A percentile compares a stretch with the other conserved stretches of the same genome.
phyloP scores from a whole-genome alignment of 2,113 vertebrate species.

The Leucopsar rothschildi region DNA sequence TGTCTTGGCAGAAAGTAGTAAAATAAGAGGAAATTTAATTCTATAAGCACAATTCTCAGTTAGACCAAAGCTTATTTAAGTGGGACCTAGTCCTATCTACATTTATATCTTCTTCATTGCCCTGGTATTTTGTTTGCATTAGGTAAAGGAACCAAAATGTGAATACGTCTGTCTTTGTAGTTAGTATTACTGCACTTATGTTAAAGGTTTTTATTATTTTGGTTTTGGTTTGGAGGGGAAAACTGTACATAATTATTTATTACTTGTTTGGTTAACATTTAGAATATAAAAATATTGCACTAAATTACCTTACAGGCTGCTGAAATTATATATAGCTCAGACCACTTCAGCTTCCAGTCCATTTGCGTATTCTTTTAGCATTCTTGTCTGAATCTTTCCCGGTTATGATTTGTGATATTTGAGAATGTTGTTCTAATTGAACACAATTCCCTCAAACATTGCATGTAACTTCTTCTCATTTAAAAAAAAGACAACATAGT shows the following conservation, averaged over 20 bases:
- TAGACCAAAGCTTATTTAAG: neutral
- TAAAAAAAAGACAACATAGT: neutral
- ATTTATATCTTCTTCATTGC: neutral
- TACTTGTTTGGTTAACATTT: neutral
- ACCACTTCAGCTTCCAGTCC: neutral
- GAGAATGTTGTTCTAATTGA: neutral
- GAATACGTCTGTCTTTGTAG: neutral
- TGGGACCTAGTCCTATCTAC: accelerated
- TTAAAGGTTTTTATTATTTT: neutral
- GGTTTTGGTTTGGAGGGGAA: neutral
- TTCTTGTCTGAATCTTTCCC: neutral
- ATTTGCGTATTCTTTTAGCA: neutral
- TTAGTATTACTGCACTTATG: neutral
- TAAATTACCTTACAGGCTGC: neutral
- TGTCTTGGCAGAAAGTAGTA: neutral
- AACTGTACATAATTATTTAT: neutral
- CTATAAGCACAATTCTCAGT: neutral
- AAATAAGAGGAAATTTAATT: neutral
- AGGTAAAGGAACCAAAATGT: neutral
- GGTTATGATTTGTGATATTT: neutral
- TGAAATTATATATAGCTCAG: neutral
- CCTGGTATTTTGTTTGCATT: neutral
- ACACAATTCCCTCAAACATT: neutral
- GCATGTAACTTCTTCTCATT: neutral
- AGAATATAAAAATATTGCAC: neutral